phyloP scores from a whole-genome alignment of 2,888 invertebrate species.

The Lucinisca nassula region DNA sequence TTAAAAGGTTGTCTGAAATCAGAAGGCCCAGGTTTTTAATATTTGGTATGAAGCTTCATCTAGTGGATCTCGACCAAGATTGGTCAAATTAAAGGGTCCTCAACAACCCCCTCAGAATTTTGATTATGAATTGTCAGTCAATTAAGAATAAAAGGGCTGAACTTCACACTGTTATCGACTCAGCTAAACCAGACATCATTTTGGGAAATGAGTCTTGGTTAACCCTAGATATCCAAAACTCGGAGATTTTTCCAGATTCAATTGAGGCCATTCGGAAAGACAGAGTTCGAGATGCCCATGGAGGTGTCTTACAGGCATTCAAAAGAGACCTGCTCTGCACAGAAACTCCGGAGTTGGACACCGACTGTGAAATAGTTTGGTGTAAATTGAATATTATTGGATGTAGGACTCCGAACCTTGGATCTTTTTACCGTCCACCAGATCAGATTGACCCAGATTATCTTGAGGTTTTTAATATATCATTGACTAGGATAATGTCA shows the following conservation, averaged over 20 bases:
- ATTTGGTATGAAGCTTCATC: too few species aligned
- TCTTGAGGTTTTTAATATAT: background rate
- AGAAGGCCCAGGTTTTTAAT: too few species aligned
- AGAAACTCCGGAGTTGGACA: background rate
- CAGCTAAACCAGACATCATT: background rate
- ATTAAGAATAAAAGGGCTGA: too few species aligned
- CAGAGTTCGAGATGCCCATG: background rate
- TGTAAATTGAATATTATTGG: too few species aligned
- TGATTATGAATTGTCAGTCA: too few species aligned
- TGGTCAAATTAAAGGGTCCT: too few species aligned
- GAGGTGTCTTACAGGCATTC: background rate
- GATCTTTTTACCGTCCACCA: conserved; percentile 14
- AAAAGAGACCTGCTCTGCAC: background rate
- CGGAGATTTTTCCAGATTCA: background rate
- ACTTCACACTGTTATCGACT: too few species aligned
- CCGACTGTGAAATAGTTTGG: too few species aligned
- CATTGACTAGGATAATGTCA: background rate
- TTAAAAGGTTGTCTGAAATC: too few species aligned
- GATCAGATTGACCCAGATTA: background rate
- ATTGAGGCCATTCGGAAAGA: background rate
- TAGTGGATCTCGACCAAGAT: too few species aligned
- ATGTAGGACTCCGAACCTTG: background rate
- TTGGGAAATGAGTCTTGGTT: background rate
- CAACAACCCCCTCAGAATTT: too few species aligned
- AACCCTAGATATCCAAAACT: background rate